Base-by-base conservation (phyloP, 1,140 invertebrate species). In the Wiebesia pumilae region DNA sequence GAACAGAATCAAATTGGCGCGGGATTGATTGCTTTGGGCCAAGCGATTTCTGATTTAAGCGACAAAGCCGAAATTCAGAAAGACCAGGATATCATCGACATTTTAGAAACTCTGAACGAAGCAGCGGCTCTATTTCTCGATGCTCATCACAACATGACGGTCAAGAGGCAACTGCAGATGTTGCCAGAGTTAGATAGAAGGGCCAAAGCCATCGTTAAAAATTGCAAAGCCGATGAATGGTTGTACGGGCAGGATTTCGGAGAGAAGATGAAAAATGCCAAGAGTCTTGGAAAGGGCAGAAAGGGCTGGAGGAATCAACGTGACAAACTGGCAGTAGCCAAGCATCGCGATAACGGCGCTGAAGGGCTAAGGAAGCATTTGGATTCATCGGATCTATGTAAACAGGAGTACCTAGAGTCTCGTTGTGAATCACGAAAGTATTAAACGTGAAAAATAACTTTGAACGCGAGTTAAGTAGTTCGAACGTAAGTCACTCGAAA, bases 1-100 rank as follows among this genome's bases (percentile, higher is more conserved):
- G 43, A 30, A 21, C 84, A 85, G 65, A 71, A 58, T n/a, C 58
- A 85, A 54, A 79, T 85, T 30, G 84, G 78, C 27, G 24, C 65
- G 0, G 77, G 65, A 40, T 33, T 85, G 14, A 54, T 24, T 0
- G 84, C 84, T 7, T 54, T 85, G 47, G 65, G 33, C 30, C 65
- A 62, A 27, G 84, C 65, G 0, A 54, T 85, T 0, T 21, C 0
- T 33, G 24, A 71, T 47, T 62, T 81, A 6, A 51, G 43, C 1
- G 3, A 12, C 9, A 62, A 81, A 24, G 4, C 21, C 6, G 21
- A 27, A 14, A 7, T 51, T 12, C 14, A 80, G 3, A 54, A 35
- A n/a, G 38, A 85, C 19, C 1, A 58, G 16, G 19, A 62, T 14
- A 9, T 85, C 16, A 43, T 9, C 0, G 6, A 38, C 10, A 30